These are phyloP conservation scores for Paradisaea rubra DNA, from an alignment of 2,113 vertebrate species.

Conservation along the genomic window DNA sequence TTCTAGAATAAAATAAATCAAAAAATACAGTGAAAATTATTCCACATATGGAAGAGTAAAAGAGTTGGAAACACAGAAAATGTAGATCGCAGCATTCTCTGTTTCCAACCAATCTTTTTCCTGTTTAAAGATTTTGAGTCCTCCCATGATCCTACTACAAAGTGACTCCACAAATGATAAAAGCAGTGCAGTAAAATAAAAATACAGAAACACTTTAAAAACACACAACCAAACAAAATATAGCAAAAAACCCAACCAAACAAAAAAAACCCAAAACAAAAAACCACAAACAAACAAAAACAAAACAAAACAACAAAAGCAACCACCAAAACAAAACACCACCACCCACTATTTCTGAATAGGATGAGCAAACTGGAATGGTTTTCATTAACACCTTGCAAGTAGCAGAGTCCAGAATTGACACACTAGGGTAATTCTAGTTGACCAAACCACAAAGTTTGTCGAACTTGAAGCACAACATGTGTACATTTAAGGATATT, in stretches of 20 bases:
- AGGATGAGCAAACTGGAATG: background rate
- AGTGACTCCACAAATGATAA: background rate
- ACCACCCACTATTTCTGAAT: background rate
- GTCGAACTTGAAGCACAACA: background rate
- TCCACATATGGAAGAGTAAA: background rate
- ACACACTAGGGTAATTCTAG: background rate
- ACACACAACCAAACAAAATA: background rate
- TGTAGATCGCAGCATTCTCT: background rate
- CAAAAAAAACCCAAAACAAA: background rate
- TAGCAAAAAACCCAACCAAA: background rate
- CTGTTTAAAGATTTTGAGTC: background rate
- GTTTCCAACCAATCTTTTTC: background rate
- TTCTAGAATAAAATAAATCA: slow-evolving; percentile 27
- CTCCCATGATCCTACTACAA: background rate
- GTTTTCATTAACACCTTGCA: background rate
- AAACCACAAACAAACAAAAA: background rate
- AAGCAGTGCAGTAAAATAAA: background rate
- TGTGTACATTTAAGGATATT: background rate
- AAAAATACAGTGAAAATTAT: background rate
- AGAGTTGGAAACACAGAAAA: background rate
- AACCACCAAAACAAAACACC: background rate
- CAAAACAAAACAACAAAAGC: background rate
- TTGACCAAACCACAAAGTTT: background rate
- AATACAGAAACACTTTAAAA: background rate
- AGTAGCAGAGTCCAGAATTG: background rate